Percentiles rank a stretch among this genome's conserved stretches.
phyloP scores from a whole-genome alignment of 2,888 invertebrate species.

The Pheosia tremula region DNA sequence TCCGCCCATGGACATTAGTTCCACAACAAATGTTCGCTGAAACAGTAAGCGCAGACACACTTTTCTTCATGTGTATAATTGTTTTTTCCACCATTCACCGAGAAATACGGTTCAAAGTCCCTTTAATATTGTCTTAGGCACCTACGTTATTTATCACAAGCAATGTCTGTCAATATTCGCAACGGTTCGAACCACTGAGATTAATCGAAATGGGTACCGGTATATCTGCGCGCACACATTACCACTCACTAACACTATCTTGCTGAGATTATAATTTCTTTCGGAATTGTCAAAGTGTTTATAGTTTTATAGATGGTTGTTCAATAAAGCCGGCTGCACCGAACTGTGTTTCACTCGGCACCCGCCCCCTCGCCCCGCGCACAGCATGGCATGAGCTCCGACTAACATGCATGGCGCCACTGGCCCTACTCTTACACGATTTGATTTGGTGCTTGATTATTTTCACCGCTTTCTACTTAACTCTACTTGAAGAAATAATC shows the following conservation, averaged over 20 bases:
- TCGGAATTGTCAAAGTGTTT: conserved; percentile 67
- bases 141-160: conserved; percentile 50
- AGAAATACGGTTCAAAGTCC: conserved; percentile 60
- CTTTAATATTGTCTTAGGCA: conserved; percentile 46
- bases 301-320: conserved; percentile 60
- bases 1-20: conserved; percentile 82
- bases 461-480: conserved; percentile 38
- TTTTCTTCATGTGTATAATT: conserved; percentile 81
- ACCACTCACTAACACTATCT: conserved; percentile 64
- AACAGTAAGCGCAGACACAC: conserved; percentile 81
- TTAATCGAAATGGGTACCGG: conserved; percentile 33
- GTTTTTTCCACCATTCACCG: conserved; percentile 74
- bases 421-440: conserved; percentile 35
- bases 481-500: conserved; percentile 47
- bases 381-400: conserved; percentile 78
- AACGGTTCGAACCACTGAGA: conserved; percentile 43
- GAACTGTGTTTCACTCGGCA: conserved; percentile 83
- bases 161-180: conserved; percentile 54
- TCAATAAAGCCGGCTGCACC: conserved; percentile 81
- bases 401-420: conserved; percentile 72
- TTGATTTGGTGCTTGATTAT: conserved; percentile 55
- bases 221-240: conserved; percentile 59
- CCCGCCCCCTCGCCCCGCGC: conserved; percentile 69
- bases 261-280: conserved; percentile 60
- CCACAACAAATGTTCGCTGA: conserved; percentile 80